Evolutionary conservation across 2,113 vertebrate species (phyloP).

Genomic region (Lepus europaeus): DNA sequence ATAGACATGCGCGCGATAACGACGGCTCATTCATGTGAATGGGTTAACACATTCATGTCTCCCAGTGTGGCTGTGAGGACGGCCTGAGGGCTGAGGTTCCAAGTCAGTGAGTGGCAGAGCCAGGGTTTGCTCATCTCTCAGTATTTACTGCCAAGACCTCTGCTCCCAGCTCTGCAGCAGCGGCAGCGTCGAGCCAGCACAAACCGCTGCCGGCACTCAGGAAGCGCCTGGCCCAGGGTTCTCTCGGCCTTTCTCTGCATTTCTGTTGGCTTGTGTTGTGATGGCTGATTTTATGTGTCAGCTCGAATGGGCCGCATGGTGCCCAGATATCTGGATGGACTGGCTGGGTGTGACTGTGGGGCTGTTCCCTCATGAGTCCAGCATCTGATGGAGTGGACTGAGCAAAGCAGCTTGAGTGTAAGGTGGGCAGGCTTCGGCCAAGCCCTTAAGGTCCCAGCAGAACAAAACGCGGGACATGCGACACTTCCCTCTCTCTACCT

Average conservation of each 20-base stretch:
- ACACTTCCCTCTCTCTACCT: too few species aligned
- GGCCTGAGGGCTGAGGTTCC: not conserved
- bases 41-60: not conserved
- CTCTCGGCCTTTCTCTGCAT: not conserved
- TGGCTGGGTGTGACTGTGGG: not conserved
- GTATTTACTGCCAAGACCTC: accelerated
- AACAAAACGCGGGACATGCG: not conserved
- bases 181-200: too few species aligned
- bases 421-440: too few species aligned
- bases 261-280: not conserved
- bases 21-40: not conserved
- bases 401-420: too few species aligned
- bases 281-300: not conserved
- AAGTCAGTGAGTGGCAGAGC: not conserved
- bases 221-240: not conserved
- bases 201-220: accelerated
- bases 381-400: not conserved
- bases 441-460: not conserved
- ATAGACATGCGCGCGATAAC: accelerated
- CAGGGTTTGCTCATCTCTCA: not conserved
- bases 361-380: not conserved
- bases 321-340: not conserved
- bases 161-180: accelerated
- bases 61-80: not conserved
- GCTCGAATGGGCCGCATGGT: too few species aligned